Percentiles rank a stretch among this genome's conserved stretches.
Evolutionary conservation across 2,888 invertebrate species (phyloP).

Genomic region (Dysmachus trigonus): DNA sequence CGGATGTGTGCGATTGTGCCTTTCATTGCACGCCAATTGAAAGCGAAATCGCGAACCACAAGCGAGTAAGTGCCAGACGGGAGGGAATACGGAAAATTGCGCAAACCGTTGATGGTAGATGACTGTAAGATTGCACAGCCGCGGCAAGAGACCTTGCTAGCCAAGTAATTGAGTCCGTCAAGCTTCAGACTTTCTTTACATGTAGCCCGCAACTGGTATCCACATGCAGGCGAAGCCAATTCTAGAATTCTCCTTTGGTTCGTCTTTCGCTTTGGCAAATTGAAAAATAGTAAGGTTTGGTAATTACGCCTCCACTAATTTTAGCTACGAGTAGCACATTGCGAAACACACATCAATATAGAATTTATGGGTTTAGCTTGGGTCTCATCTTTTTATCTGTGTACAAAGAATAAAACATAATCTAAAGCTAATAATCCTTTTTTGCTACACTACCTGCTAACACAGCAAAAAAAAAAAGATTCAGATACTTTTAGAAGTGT

Average conservation of each 20-base stretch:
- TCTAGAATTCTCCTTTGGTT: constrained; percentile 10
- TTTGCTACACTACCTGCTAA: not conserved
- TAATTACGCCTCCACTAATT: not conserved
- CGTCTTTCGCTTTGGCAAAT: not conserved
- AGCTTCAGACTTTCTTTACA: constrained; percentile 23
- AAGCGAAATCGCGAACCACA: constrained; percentile 39
- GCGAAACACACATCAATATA: not conserved
- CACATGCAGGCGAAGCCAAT: not conserved
- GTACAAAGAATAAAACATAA: not conserved
- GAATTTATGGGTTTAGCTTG: not conserved
- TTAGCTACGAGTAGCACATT: not conserved
- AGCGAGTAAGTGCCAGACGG: constrained; percentile 6
- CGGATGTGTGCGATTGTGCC: constrained; percentile 32
- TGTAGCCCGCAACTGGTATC: not conserved
- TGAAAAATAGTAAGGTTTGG: constrained; percentile 12
- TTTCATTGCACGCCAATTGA: constrained; percentile 38
- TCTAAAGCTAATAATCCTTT: not conserved
- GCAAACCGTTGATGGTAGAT: constrained; percentile 35
- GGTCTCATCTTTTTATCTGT: not conserved
- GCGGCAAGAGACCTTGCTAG: constrained; percentile 20
- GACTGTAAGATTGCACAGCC: constrained; percentile 31
- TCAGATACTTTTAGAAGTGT: not conserved
- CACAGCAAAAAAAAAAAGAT: not conserved
- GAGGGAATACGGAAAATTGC: constrained; percentile 34
- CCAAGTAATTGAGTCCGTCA: constrained; percentile 29